Evolutionary conservation across 2,113 vertebrate genomes (phyloP), one percentile per base, ranked within the genome.

Genomic region (Pseudopodoces humilis): DNA sequence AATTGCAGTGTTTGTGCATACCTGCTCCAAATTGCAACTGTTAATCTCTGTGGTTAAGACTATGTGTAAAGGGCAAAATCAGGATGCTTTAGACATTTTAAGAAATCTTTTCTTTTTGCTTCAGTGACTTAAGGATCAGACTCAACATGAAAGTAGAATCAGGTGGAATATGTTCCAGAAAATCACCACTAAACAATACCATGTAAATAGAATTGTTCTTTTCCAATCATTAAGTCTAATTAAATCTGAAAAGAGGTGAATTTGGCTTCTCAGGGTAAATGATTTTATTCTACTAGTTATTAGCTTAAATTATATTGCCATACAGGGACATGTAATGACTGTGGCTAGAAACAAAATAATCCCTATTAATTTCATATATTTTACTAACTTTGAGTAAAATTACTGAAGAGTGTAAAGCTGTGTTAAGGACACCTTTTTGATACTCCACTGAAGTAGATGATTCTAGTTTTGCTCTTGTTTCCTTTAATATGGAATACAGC

Each of bases 221-320:
- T 88, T 92, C 72, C 59, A 92, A 27, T 74, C 84, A 94, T 94
- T 96, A 95, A 65, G 83, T 77, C 39, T 88, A 87, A 95, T 93
- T 85, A 95, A 82, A 47, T 33, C 85, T 85, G 59, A 82, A 58
- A 94, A 94, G 81, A 83, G 43, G 23, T 91, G 55, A 85, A 69
- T 91, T 94, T 94, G 70, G 74, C 67, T 72, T 94, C 65, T 87
- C 37, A 72, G 55, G 5, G 24, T 93, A 88, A 87, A 80, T 70
- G 9, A 53, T 58, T 13, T 69, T 83, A 39, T 77, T 91, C 67
- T 69, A 0, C 67, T 85, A 52, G 75, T 85, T 92, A 83, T 58
- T 92, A 69, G 23, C n/a, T 83, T 80, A 79, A 77, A 55, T 88
- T 77, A 25, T 55, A 22, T 49, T 85, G 28, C 31, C 59, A 25